Percentiles rank a stretch among this genome's conserved stretches.
phyloP scores from a whole-genome alignment of 2,113 vertebrate genomes.

The Beaufortia kweichowensis region DNA sequence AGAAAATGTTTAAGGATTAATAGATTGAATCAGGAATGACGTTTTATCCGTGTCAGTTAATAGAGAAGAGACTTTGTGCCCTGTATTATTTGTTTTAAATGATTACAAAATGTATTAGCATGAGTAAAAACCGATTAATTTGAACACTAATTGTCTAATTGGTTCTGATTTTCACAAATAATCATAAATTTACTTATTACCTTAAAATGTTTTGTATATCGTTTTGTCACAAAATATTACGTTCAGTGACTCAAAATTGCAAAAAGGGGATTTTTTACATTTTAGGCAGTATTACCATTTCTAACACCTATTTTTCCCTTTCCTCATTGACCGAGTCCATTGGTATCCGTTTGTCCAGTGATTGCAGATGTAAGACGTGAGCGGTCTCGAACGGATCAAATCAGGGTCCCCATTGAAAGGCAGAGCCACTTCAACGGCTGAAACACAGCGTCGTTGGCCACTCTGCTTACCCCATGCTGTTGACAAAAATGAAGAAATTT shows the following conservation, averaged over 20 bases:
- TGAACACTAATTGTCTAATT: neutral
- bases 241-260: neutral
- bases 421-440: slow-evolving; percentile 46
- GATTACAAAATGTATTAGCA: neutral
- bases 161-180: neutral
- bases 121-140: neutral
- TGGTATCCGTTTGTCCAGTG: slow-evolving; percentile 32
- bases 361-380: slow-evolving; percentile 30
- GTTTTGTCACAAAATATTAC: no score
- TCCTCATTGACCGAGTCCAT: neutral
- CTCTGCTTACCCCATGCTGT: slow-evolving; percentile 29
- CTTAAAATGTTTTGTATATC: neutral
- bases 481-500: slow-evolving; percentile 34
- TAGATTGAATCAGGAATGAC: no score
- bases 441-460: slow-evolving; percentile 49
- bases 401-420: slow-evolving; percentile 40
- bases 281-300: slow-evolving; percentile 4
- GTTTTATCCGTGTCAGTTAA: neutral
- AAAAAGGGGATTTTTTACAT: no score
- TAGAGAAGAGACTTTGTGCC: neutral
- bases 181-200: neutral
- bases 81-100: neutral
- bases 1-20: no score
- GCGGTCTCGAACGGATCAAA: slow-evolving; percentile 50
- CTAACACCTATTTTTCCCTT: neutral